Conservation (phyloP, 2,113 vertebrate genomes). For the Centropus unirufus region DNA sequence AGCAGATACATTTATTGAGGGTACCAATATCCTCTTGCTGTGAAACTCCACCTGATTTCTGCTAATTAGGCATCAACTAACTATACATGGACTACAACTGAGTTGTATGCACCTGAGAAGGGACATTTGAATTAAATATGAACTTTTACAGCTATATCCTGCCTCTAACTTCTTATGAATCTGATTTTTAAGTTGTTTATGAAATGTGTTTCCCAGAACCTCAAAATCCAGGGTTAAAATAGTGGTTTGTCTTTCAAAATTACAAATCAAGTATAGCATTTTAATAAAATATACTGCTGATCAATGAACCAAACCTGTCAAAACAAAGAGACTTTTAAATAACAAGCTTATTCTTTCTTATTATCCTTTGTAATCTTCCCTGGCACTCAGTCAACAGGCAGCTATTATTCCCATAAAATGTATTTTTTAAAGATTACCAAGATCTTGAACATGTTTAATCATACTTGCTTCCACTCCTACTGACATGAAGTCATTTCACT, state of each 20-base stretch:
- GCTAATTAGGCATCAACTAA: neutral
- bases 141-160: neutral
- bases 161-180: neutral
- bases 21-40: neutral
- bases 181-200: neutral
- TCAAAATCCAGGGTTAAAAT: neutral
- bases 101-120: neutral
- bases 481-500: neutral
- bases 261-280: neutral
- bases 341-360: neutral
- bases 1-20: neutral
- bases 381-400: neutral
- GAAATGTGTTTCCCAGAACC: neutral
- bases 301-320: neutral
- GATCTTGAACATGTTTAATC: constrained; percentile 13
- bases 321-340: neutral
- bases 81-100: neutral
- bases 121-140: neutral
- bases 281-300: neutral
- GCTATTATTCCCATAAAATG: neutral
- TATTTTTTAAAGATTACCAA: neutral
- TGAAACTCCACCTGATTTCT: neutral
- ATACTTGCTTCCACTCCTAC: neutral
- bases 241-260: neutral
- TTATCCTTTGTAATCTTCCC: neutral